Evolutionary conservation across 2,113 vertebrate species (phyloP).

Genomic region (Camelus bactrianus): DNA sequence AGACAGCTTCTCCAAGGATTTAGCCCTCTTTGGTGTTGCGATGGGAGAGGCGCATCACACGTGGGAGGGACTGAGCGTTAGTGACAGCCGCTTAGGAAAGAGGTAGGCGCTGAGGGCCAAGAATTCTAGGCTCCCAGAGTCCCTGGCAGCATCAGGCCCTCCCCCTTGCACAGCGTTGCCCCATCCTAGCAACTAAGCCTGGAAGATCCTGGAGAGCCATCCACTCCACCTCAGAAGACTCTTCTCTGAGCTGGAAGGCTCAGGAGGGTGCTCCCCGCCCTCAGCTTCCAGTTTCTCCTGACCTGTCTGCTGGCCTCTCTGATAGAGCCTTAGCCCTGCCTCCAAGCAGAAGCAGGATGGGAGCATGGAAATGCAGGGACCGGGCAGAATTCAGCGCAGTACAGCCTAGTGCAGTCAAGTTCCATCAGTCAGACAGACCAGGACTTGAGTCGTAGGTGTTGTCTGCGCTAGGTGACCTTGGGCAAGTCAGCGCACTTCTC

Average conservation of each 20-base stretch:
- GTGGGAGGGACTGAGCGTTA: not conserved
- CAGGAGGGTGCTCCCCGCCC: not conserved
- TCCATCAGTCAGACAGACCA: not conserved
- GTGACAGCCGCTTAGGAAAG: not conserved
- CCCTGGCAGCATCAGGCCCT: not conserved
- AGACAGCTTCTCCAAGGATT: constrained; percentile 9
- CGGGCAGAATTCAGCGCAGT: too few relatives aligned
- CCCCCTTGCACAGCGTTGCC: not conserved
- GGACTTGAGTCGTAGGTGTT: not conserved
- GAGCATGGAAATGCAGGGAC: not conserved
- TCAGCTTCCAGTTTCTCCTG: not conserved
- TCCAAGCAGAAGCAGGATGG: not conserved
- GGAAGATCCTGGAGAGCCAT: not conserved
- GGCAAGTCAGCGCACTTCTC: not conserved
- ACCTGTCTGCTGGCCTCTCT: not conserved
- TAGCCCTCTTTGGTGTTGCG: not conserved
- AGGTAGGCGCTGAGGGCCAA: not conserved
- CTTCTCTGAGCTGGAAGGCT: not conserved
- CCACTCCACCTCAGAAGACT: not conserved
- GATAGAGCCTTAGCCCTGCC: not conserved
- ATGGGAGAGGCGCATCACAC: not conserved
- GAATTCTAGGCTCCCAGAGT: not conserved
- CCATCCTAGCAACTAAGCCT: not conserved
- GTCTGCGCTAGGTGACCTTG: not conserved
- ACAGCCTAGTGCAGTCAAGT: not conserved